Evolutionary conservation across 2,888 invertebrate species (phyloP), one percentile per base, ranked within the genome.

Genomic region (Macaria liturata): DNA sequence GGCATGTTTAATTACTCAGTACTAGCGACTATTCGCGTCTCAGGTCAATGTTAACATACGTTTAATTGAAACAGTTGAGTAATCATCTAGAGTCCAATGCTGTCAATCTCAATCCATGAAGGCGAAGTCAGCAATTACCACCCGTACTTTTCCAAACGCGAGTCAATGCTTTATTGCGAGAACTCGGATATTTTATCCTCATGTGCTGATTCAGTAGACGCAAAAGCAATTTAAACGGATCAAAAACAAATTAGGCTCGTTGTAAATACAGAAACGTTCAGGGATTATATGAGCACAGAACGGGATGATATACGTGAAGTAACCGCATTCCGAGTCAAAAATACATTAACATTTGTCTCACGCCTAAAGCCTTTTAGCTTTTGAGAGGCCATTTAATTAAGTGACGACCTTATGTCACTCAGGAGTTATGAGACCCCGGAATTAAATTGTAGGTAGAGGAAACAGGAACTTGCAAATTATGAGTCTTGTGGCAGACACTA

Each of bases 41-140:
- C 71, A 68, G 84, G 81, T 84, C 86, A 88, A 86, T 87, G 87
- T 80, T 76, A 82, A 76, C 73, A 68, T 37, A 37, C 68, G 70
- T 75, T 75, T 81, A 80, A 84, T 84, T 83, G 79, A 78, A 78
- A 74, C 71, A 67, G 76, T 76, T 75, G 71, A 73, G 67, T 72
- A 70, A 76, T 62, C 69, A 67, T 66, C 65, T 61, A 62, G 65
- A 65, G 67, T 66, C 63, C 66, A 72, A 57, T 56, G 63, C 70
- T 75, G 80, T 78, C 83, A 79, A 77, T 84, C 76, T 78, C 70
- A 79, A 80, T 83, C 74, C 66, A 68, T 64, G 62, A 64, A 66
- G 63, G 64, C 66, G 65, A 67, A 68, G 64, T 67, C 68, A 49
- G 62, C 70, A 79, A 82, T 80, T 78, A 74, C 56, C 57, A 57